phyloP scores from a whole-genome alignment of 2,888 invertebrate genomes.

The Thyatira batis region DNA sequence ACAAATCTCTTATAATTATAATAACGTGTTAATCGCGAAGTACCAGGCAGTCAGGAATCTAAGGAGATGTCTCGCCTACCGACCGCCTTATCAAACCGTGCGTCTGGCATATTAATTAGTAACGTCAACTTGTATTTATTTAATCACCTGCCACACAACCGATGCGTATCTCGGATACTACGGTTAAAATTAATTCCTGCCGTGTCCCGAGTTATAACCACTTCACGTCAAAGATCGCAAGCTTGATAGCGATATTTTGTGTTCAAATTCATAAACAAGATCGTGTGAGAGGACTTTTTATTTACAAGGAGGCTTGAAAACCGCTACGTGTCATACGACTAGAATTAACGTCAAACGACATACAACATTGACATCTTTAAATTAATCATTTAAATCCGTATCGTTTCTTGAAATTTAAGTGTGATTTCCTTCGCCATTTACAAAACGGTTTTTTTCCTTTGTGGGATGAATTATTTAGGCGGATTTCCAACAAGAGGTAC shows the following conservation, averaged over 20 bases:
- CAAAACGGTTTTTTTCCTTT: slow-evolving; percentile 15
- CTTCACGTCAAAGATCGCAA: slow-evolving; percentile 34
- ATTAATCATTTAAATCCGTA: not conserved
- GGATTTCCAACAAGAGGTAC: slow-evolving; percentile 39
- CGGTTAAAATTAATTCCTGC: slow-evolving; percentile 70
- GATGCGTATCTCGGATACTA: slow-evolving; percentile 68
- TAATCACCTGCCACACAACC: slow-evolving; percentile 73
- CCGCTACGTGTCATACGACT: not conserved
- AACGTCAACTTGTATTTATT: slow-evolving; percentile 76
- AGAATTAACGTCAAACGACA: too few relatives aligned
- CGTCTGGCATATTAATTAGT: slow-evolving; percentile 80
- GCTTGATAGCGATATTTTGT: slow-evolving; percentile 34
- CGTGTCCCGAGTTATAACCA: slow-evolving; percentile 49
- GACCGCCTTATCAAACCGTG: slow-evolving; percentile 61
- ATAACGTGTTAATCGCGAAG: slow-evolving; percentile 67
- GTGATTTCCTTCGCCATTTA: not conserved
- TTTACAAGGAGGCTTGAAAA: not conserved
- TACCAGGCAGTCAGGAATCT: slow-evolving; percentile 59
- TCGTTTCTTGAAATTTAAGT: not conserved
- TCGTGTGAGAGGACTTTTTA: not conserved
- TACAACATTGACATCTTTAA: not conserved
- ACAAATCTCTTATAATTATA: slow-evolving; percentile 64
- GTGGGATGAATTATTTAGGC: slow-evolving; percentile 34
- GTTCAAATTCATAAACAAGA: not conserved
- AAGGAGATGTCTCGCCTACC: slow-evolving; percentile 60